Conservation (phyloP, 2,797 vertebrate species). For the Kryptopterus vitreolus region DNA sequence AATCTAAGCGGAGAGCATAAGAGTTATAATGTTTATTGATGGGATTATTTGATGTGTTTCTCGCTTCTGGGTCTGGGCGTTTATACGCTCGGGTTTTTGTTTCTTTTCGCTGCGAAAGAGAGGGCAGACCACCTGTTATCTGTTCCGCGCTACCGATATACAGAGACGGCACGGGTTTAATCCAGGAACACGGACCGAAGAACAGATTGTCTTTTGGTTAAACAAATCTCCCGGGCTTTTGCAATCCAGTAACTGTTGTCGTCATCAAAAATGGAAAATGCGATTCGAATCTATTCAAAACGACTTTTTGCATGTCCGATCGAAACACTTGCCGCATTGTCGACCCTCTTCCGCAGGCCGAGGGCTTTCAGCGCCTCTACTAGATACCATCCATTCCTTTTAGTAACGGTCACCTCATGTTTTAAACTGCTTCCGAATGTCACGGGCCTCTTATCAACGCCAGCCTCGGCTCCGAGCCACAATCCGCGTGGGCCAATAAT, state of each 20-base stretch:
- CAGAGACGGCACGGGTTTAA: background rate
- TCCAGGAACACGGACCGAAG: background rate
- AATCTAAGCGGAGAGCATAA: slow-evolving; percentile 61
- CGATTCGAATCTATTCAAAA: slow-evolving; percentile 50
- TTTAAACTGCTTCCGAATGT: slow-evolving; percentile 62
- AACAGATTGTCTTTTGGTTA: slow-evolving; percentile 14
- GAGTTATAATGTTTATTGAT: slow-evolving; percentile 47
- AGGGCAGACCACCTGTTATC: background rate
- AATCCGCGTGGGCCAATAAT: slow-evolving; percentile 55
- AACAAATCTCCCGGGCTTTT: slow-evolving; percentile 45
- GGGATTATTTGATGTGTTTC: slow-evolving; percentile 41
- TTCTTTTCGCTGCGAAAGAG: background rate
- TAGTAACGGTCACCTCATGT: slow-evolving; percentile 63
- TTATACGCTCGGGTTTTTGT: background rate
- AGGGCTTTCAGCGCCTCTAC: slow-evolving; percentile 60
- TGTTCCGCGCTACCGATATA: background rate
- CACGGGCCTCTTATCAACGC: slow-evolving; percentile 57
- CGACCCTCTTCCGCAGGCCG: slow-evolving; percentile 51
- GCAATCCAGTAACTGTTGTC: slow-evolving; percentile 65
- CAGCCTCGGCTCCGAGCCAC: slow-evolving; percentile 47
- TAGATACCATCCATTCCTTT: slow-evolving; percentile 69
- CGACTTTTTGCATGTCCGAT: slow-evolving; percentile 63
- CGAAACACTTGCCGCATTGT: slow-evolving; percentile 58
- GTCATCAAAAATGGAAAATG: slow-evolving; percentile 61
- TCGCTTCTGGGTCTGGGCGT: background rate